Base-by-base conservation (phyloP, 2,888 invertebrate genomes). In the Agonum fuliginosum region DNA sequence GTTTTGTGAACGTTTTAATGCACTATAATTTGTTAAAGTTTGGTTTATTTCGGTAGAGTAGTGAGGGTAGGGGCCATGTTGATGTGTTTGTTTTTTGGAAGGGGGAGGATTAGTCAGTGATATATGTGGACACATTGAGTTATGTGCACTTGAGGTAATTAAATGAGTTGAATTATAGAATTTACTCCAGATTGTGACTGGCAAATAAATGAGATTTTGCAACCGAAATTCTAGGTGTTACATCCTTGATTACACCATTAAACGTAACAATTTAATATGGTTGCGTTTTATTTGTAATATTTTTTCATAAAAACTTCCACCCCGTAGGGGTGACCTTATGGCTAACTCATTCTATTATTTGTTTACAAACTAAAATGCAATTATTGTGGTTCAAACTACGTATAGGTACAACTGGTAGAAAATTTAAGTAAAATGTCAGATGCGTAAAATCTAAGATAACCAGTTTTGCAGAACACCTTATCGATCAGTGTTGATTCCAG, bases 71-170 rank as follows among this genome's bases (percentile, higher is more conserved):
- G 58, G 54, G 22, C 19, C 12, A 37, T 34, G 65, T 17, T 12
- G 20, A 37, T 24, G 41, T 41, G 37, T 67, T 69, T 69, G 46
- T 69, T 69, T 67, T 69, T n/a, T 62, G 19, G 43, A 24, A 10
- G 37, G 27, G 46, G 69, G 46, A 46, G 22, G 69, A 69, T 69
- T 43, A 46, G 20, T 67, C 30, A 62, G 34, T 62, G 58, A 62
- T 62, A 62, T 30, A 62, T 62, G 58, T 27, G 58, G 58, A 30
- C 58, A 12, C 27, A 30, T 27, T 62, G 58, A 62, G 30, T 62
- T 62, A 62, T 62, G 58, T 62, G 58, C 58, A 62, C 58, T 62
- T 62, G 58, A 62, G 34, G 30, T 62, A 62, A 62, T 62, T 62
- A 62, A 62, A 62, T 62, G 58, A 62, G 58, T 62, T 62, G 17